Percentiles rank a stretch among this genome's conserved stretches.
Evolutionary conservation across 2,797 vertebrate species (phyloP).

Genomic region (Gephyroberyx darwinii): DNA sequence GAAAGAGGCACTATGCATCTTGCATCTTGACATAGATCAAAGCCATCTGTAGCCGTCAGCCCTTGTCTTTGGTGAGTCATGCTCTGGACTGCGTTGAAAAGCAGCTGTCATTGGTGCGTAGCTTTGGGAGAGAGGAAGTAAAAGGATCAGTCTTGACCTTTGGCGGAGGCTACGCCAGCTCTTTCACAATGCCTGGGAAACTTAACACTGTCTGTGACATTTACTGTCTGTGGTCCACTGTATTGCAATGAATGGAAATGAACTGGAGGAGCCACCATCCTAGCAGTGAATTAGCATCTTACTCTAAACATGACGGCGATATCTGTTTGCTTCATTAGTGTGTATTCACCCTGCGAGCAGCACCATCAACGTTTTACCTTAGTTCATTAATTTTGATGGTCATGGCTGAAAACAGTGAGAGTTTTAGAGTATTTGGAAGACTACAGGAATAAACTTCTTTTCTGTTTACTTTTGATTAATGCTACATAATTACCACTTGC

Average conservation of each 20-base stretch:
- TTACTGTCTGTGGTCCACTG: conserved; percentile 49
- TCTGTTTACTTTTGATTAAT: too few relatives aligned
- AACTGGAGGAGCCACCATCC: conserved; percentile 16
- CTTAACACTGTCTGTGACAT: conserved; percentile 69
- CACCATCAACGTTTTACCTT: too few relatives aligned
- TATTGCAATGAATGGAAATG: conserved; percentile 39
- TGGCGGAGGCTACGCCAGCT: conserved; percentile 39
- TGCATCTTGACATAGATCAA: conserved; percentile 36
- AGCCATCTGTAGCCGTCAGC: conserved; percentile 11
- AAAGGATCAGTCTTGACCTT: conserved; percentile 68
- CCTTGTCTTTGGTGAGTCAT: conserved; percentile 29
- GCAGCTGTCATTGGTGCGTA: conserved; percentile 39
- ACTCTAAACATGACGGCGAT: too few relatives aligned
- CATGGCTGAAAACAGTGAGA: too few relatives aligned
- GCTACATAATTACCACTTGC: too few relatives aligned
- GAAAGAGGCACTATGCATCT: conserved; percentile 13
- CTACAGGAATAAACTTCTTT: too few relatives aligned
- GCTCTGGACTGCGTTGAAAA: conserved; percentile 33
- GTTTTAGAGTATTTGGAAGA: too few relatives aligned
- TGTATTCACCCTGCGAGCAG: too few relatives aligned
- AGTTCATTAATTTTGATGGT: too few relatives aligned
- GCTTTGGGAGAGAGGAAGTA: conserved; percentile 48
- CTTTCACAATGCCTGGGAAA: conserved; percentile 63
- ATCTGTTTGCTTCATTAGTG: too few relatives aligned
- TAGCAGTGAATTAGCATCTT: too few relatives aligned